Evolutionary conservation across 2,113 vertebrate species (phyloP).

Genomic region (Lota lota): DNA sequence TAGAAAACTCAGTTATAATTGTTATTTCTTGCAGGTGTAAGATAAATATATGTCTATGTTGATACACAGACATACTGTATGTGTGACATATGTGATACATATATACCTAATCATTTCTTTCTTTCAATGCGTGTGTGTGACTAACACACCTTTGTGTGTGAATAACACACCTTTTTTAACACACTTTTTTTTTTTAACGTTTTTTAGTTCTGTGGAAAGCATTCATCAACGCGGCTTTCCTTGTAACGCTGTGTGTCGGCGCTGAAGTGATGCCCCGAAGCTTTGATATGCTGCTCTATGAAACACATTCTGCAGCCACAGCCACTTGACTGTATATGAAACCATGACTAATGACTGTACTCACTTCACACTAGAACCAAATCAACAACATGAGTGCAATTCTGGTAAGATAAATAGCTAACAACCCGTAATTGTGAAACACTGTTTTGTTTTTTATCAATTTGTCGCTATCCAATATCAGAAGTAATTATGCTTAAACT

Average conservation of each 20-base stretch:
- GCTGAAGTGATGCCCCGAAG: conserved; percentile 38
- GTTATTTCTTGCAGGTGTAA: too few relatives aligned
- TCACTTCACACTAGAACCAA: conserved; percentile 49
- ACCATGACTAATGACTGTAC: conserved; percentile 76
- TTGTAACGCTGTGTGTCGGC: conserved; percentile 19
- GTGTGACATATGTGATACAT: too few relatives aligned
- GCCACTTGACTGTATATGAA: conserved; percentile 67
- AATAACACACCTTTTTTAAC: too few relatives aligned
- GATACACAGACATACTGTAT: too few relatives aligned
- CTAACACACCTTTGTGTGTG: too few relatives aligned
- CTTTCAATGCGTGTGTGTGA: too few relatives aligned
- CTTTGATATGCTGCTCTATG: conserved; percentile 62
- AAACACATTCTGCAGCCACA: conserved; percentile 64
- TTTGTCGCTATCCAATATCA: too few relatives aligned
- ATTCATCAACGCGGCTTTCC: neutral
- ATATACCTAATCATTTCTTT: too few relatives aligned
- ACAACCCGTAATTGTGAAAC: conserved; percentile 38
- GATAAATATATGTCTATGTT: too few relatives aligned
- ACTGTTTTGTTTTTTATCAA: too few relatives aligned
- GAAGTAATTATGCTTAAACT: too few relatives aligned
- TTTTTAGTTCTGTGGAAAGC: neutral
- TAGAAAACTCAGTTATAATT: too few relatives aligned
- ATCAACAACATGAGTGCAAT: conserved; percentile 50
- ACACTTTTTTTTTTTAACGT: neutral
- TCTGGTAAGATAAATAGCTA: conserved; percentile 27